Base-by-base conservation (phyloP, 2,888 invertebrate species). In the Trilocha varians region DNA sequence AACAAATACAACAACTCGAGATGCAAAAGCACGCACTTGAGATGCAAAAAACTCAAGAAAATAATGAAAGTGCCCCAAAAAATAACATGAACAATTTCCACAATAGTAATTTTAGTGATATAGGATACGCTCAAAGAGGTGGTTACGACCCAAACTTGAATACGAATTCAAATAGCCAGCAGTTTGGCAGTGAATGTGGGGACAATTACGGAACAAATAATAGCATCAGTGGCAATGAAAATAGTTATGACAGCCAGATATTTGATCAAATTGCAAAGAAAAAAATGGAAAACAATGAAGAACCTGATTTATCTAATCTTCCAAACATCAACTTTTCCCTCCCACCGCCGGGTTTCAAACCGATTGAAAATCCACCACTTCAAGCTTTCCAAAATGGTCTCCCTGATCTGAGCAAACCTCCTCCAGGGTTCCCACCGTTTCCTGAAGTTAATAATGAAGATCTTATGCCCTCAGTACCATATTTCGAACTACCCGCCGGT, bases 401-500 rank as follows among this genome's bases (percentile, higher is more conserved):
- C 68, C 95, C 95, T 33, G 95, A 96, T 78, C 89, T 96, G 51
- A 93, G 93, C 15, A 93, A 93, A 66, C 96, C 96, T 0, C 96
- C 96, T 0, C 95, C 96, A 4, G 94, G 94, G 18, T 95, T 93
- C 65, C 87, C 83, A 55, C 65, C 84, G 53, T 66, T 88, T 74
- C 65, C 74, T 8, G 84, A 87, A 50, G 58, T 82, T 42, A 84
- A 71, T 55, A 80, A 71, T 60, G 93, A 94, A 57, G 94, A 95
- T 48, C 80, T 95, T 50, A 91, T 95, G 82, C 98, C 98, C 16
- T 92, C 94, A 16, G 93, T 95, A 57, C 97, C 98, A 39, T 99
- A 99, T 75, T 99, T 94, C 72, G 98, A 99, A 70, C 87, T 99
- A 50, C 99, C 99, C 2, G 98, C 99, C 42, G 99, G 98, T 36